Evolutionary conservation across 2,113 vertebrate genomes (phyloP).

Genomic region (Odontesthes bonariensis): DNA sequence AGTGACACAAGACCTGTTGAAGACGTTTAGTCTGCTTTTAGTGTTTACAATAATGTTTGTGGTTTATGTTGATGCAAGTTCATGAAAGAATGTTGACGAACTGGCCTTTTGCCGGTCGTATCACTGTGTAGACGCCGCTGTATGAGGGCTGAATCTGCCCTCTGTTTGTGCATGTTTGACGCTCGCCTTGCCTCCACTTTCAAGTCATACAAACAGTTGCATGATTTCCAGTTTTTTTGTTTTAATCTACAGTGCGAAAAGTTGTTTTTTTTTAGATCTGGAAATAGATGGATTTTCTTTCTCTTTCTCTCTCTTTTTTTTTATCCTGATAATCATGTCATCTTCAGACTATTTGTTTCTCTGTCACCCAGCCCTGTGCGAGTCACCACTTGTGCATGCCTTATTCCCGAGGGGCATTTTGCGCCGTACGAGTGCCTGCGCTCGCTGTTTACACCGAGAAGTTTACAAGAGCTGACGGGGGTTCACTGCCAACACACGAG

Average conservation of each 20-base stretch:
- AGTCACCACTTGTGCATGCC: constrained; percentile 23
- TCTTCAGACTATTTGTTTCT: constrained; percentile 5
- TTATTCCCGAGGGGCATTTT: constrained; percentile 26
- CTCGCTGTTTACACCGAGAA: constrained; percentile 54
- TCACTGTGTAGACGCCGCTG: constrained; percentile 45
- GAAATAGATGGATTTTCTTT: not conserved
- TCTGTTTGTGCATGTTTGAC: constrained; percentile 34
- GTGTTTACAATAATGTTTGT: constrained; percentile 71
- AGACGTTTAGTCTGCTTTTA: constrained; percentile 27
- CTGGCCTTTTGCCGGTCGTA: constrained; percentile 60
- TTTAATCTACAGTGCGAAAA: not conserved
- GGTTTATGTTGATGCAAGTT: constrained; percentile 60
- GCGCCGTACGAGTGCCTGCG: not conserved
- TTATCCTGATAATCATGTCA: not conserved
- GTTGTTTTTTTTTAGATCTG: not conserved
- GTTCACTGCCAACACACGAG: constrained; percentile 63
- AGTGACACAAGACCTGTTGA: not conserved
- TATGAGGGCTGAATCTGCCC: constrained; percentile 55
- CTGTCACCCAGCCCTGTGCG: not conserved
- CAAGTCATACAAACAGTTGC: constrained; percentile 6
- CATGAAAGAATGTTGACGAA: constrained; percentile 64
- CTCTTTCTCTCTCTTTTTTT: not conserved
- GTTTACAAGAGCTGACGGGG: constrained; percentile 59
- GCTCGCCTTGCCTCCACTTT: constrained; percentile 25
- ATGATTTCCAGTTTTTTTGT: not conserved